Evolutionary conservation across 2,797 vertebrate genomes (phyloP).

Genomic region (Falco peregrinus): DNA sequence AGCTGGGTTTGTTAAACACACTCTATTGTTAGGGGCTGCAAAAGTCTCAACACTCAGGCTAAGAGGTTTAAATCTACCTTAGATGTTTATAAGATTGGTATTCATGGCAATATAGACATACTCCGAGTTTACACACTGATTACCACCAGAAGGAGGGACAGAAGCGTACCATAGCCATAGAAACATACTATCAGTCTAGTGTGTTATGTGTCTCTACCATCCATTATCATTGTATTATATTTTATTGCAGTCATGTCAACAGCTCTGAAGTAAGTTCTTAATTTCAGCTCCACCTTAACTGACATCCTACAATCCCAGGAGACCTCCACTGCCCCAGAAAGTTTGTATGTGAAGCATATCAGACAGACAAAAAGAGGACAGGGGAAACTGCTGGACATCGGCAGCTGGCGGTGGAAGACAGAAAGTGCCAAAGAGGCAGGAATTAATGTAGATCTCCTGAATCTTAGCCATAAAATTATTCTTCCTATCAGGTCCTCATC

Average conservation of each 20-base stretch:
- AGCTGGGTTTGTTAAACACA: background rate
- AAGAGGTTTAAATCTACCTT: background rate
- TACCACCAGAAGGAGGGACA: background rate
- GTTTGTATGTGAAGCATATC: background rate
- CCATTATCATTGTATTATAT: background rate
- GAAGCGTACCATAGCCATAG: background rate
- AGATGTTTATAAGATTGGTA: background rate
- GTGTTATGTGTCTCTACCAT: background rate
- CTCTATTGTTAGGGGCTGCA: background rate
- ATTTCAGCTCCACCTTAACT: background rate
- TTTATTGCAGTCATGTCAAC: background rate
- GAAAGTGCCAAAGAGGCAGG: background rate
- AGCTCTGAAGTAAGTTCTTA: background rate
- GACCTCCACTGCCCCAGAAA: background rate
- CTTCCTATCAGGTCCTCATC: background rate
- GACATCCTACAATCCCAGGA: background rate
- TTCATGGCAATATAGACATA: background rate
- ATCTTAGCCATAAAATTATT: background rate
- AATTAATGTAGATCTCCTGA: background rate
- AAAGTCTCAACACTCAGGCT: background rate
- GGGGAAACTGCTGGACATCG: background rate
- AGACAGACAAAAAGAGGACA: background rate
- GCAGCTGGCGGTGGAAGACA: background rate
- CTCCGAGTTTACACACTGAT: background rate
- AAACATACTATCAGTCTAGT: background rate